Evolutionary conservation across 2,888 invertebrate species (phyloP), one percentile per base, ranked within the genome.

Genomic region (Acronicta psi): DNA sequence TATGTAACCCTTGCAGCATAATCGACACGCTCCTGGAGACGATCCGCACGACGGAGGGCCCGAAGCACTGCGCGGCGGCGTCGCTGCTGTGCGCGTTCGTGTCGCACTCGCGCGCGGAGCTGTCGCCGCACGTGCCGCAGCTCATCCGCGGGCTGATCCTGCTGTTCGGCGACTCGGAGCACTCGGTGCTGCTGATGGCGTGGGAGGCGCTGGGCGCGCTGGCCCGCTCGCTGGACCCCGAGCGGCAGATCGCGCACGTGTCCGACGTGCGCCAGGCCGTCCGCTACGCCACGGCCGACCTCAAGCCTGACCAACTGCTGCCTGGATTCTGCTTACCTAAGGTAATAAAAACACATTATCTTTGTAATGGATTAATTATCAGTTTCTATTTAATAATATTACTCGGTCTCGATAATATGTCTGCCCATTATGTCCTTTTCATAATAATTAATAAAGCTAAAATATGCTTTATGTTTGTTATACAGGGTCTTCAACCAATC

Each of bases 321-420:
- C 99, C 99, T 11, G 99, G 99, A 11, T 98, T 99, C 88, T 99
- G 99, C 86, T 91, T 99, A 75, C 98, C 98, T 0, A 99, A 99
- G 94, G 96, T 95, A 23, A 23, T 23, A 7, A 23, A 23, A 23
- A 23, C 23, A 23, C n/a, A n/a, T n/a, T n/a, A n/a, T n/a, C n/a
- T n/a, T n/a, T 23, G 23, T 23, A 7, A 23, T 7, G 23, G 7
- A 5, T 3, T 7, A 23, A 23, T 3, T 5, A 5, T 23, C 7
- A 23, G 23, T 23, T 23, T 23, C 7, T 23, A 23, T 23, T 23
- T 23, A 7, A n/a, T n/a, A n/a, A n/a, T n/a, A n/a, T n/a, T n/a
- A n/a, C n/a, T n/a, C n/a, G n/a, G n/a, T n/a, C n/a, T n/a, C n/a
- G n/a, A n/a, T n/a, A n/a, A n/a, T n/a, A n/a, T n/a, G n/a, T n/a